These are phyloP conservation scores for Xenopus laevis DNA, from an alignment of 2,113 vertebrate genomes.

Conservation along the genomic window DNA sequence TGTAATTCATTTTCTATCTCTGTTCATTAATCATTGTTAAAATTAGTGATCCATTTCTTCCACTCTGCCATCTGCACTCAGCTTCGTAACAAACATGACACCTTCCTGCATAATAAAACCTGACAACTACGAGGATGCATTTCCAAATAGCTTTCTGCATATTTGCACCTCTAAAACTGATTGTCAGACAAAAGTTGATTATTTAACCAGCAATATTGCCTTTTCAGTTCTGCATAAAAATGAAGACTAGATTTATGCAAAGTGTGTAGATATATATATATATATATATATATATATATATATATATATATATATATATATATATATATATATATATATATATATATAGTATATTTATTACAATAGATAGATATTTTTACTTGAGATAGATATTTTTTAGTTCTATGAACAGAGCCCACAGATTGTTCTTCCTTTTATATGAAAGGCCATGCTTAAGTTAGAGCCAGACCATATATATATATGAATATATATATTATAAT, in stretches of 20 bases:
- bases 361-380: slow-evolving; percentile 46
- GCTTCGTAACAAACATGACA: slow-evolving; percentile 99
- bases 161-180: slow-evolving; percentile 97
- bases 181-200: slow-evolving; percentile 98
- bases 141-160: slow-evolving; percentile 99
- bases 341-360: slow-evolving; percentile 48
- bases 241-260: slow-evolving; percentile 47
- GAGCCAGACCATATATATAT: no score
- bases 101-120: slow-evolving; percentile 99
- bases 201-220: slow-evolving; percentile 87
- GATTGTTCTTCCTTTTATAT: no score
- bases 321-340: slow-evolving; percentile 43
- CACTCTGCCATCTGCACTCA: slow-evolving; percentile 99
- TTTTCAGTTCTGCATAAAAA: slow-evolving; percentile 73
- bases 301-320: slow-evolving; percentile 46
- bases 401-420: no score
- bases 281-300: background rate
- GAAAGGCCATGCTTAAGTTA: no score
- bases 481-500: no score
- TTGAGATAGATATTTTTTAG: no score
- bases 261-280: slow-evolving; percentile 2
- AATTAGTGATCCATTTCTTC: slow-evolving; percentile 99
- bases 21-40: slow-evolving; percentile 99
- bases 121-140: slow-evolving; percentile 98
- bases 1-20: slow-evolving; percentile 99